Base-by-base conservation (phyloP, 2,888 invertebrate genomes). In the Clepsis dumicolana region DNA sequence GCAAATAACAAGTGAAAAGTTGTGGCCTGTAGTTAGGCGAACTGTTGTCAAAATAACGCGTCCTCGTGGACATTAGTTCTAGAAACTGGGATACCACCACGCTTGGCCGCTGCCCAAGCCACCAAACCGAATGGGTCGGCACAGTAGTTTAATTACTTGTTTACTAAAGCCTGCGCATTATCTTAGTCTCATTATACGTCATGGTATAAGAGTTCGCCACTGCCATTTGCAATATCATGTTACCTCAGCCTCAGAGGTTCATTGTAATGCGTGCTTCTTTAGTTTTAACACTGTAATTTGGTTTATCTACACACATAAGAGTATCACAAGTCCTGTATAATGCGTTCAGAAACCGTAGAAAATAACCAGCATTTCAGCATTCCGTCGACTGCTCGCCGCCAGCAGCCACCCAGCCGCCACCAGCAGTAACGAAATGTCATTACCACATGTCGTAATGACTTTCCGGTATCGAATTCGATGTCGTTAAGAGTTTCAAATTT, bases 81-180 rank as follows among this genome's bases (percentile, higher is more conserved):
- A 53, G 52, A 64, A 52, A 41, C 29, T 44, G 32, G 41, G 32
- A n/a, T 50, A 56, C 48, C 48, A 54, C 52, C 52, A 25, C 14
- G 52, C 52, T 59, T 61, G 50, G 61, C 48, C 27, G 48, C 50
- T 57, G 63, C 68, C 68, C 63, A 68, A 68, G 25, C 63, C 57
- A 35, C 56, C 52, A 10, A 44, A 32, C 29, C 21, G 35, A 67
- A 67, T 50, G 29, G 56, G 50, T 21, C 32, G 16, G 48, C 21
- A 27, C 21, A 59, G 41, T 29, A 41, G 32, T 64, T 59, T 59
- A 44, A 64, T 64, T 10, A 44, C 35, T 41, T 29, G 41, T 35
- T 53, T 38, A 63, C 27, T 25, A 16, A 27, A 52, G 12, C 57
- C 57, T 57, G 32, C 24, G 41, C 25, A 24, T 41, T 59, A 56